Base-by-base conservation (phyloP, 1,140 invertebrate genomes). In the Euura saliciscinereae region DNA sequence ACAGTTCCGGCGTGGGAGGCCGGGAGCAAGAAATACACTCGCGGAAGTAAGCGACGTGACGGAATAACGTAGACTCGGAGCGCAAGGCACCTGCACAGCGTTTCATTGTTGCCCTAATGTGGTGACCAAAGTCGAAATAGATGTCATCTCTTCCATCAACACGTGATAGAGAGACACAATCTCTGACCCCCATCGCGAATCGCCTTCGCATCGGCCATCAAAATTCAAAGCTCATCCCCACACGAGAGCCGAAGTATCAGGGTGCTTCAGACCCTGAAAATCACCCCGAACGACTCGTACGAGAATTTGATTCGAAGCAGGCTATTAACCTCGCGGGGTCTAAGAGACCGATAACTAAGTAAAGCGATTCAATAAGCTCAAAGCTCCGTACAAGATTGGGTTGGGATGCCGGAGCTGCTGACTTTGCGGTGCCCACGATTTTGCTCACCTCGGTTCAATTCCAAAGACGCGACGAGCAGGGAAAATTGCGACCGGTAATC, bases 101-200 rank as follows among this genome's bases (percentile, higher is more conserved):
- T n/a, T 59, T 8, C 13, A 28, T 28, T 28, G 28, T 28, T 28
- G 28, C 28, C 28, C 28, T 28, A 28, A 28, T 8, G 13, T n/a
- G 51, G 51, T 59, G 51, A n/a, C 51, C 51, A 59, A 59, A 59
- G 51, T 59, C 51, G 51, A 59, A 59, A 59, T 8, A 59, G 51
- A 59, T 59, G 10, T 59, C 13, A 59, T 59, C 51, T 59, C 51
- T 59, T 59, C 51, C 51, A 4, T 59, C 10, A 59, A 59, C 51
- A 59, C 51, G 51, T 8, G 6, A 59, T 59, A 59, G 6, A 59
- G 51, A 59, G 51, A 59, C 28, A 28, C 51, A 59, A 59, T 59
- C 51, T 59, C 13, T 59, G 51, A 59, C 51, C 51, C 51, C 51
- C 13, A 0, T 28, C 28, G 28, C 1, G 51, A n/a, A 8, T 2